Conservation (phyloP, 2,797 vertebrate genomes). For the Pseudotriccus pelzelni region DNA sequence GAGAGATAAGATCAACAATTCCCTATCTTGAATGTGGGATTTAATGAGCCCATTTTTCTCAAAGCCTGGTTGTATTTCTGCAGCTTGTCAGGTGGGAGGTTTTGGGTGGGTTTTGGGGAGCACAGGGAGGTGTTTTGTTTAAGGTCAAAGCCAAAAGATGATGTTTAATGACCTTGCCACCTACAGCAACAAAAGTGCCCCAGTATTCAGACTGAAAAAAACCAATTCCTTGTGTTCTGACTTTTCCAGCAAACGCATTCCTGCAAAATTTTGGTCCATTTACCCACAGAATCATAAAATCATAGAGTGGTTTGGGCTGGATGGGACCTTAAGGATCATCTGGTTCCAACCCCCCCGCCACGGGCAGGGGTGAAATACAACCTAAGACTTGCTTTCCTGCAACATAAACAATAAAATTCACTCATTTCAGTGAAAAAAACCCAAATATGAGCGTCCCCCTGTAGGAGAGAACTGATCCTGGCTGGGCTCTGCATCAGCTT, state of each 20-base stretch:
- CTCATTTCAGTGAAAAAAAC: neutral
- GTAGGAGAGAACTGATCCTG: neutral
- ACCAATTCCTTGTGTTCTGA: neutral
- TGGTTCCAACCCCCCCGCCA: neutral
- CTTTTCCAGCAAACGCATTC: neutral
- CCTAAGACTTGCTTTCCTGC: fast-evolving
- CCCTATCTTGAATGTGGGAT: conserved; percentile 31
- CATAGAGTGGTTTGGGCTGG: neutral
- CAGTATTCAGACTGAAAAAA: neutral
- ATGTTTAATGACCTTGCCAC: neutral
- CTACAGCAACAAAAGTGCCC: neutral
- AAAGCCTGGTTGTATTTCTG: neutral
- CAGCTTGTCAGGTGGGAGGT: neutral
- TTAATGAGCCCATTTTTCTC: conserved; percentile 47
- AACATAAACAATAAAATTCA: neutral
- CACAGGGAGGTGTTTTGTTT: neutral
- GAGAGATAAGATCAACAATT: conserved; percentile 38
- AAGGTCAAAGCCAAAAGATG: neutral
- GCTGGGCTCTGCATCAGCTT: neutral
- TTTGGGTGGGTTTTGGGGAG: neutral
- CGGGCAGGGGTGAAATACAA: neutral
- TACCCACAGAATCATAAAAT: neutral
- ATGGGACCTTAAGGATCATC: neutral
- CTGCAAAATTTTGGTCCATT: neutral
- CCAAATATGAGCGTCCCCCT: neutral